Percentiles rank a stretch among this genome's conserved stretches.
These are phyloP conservation scores for Eucriotettix oculatus DNA, from an alignment of 2,888 invertebrate species.

Conservation along the genomic window DNA sequence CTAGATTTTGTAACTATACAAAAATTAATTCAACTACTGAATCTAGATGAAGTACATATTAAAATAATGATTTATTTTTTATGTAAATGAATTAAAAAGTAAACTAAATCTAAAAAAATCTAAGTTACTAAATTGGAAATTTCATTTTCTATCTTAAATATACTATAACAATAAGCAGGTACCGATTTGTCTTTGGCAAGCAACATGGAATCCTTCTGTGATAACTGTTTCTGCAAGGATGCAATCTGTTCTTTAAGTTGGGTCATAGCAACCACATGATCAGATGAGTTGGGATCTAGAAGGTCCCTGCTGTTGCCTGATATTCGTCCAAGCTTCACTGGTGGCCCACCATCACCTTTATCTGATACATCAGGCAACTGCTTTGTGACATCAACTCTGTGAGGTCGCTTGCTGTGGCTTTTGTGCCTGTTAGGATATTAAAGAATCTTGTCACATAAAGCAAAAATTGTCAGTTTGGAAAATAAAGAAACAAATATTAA, in stretches of 20 bases:
- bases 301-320: slow-evolving; percentile 24
- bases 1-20: too few species aligned
- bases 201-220: slow-evolving; percentile 69
- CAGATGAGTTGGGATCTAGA: slow-evolving; percentile 68
- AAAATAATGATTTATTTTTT: too few species aligned
- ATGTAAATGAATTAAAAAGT: too few species aligned
- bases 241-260: slow-evolving; percentile 89
- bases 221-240: slow-evolving; percentile 72
- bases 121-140: too few species aligned
- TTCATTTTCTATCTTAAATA: too few species aligned
- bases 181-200: slow-evolving; percentile 84
- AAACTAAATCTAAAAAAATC: too few species aligned
- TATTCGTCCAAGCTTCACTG: slow-evolving; percentile 32
- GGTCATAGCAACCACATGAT: slow-evolving; percentile 88
- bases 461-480: not conserved
- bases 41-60: too few species aligned
- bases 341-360: slow-evolving; percentile 18
- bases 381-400: slow-evolving; percentile 46
- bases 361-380: slow-evolving; percentile 26
- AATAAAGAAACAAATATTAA: not conserved
- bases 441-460: not conserved
- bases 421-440: slow-evolving; percentile 32
- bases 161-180: slow-evolving; percentile 11
- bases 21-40: too few species aligned
- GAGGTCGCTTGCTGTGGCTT: slow-evolving; percentile 54